Evolutionary conservation across 2,113 vertebrate genomes (phyloP), one percentile per base, ranked within the genome.

Genomic region (Corythornis cristatus): DNA sequence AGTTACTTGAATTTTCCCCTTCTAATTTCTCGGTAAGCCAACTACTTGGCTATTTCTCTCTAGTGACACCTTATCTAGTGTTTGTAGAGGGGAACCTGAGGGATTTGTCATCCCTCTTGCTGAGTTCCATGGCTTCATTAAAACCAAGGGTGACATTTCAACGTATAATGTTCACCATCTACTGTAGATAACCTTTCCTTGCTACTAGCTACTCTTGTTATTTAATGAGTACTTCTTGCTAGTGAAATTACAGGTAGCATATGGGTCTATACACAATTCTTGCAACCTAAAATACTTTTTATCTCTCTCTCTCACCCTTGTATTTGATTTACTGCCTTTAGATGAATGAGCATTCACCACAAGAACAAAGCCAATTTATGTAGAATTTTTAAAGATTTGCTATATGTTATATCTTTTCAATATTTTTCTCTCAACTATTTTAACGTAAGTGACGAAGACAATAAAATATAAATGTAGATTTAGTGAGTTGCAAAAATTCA

Each of bases 181-280:
- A 12, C 11, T 72, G 29, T 22, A 64, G 51, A 37, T 42, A 88
- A 45, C 3, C 8, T 82, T 83, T 68, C 29, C 9, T 19, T 80
- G 31, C 40, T 64, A 29, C 16, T 56, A 68, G 9, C 16, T 51
- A 42, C 48, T 92, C 8, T 23, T 14, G 5, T 25, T 50, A 31
- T 45, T 89, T 74, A 54, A 53, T 5, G 58, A 23, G 58, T 78
- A 68, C 25, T 67, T 1, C 21, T 85, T 79, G 14, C 40, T 79
- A 33, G 17, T 46, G 43, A 75, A 64, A 16, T 54, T 64, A 33
- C 4, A 42, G 1, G 1, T 42, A 79, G 2, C 0, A 0, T 70
- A 35, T 8, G 68, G 46, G 53, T 11, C 26, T 42, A 43, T 2
- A 22, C 6, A 46, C 5, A 82, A 29, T 64, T 9, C 5, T 51